A percentile compares a stretch with the other conserved stretches of the same genome.
Conservation (phyloP, 2,113 vertebrate genomes). For the Cromileptes altivelis region DNA sequence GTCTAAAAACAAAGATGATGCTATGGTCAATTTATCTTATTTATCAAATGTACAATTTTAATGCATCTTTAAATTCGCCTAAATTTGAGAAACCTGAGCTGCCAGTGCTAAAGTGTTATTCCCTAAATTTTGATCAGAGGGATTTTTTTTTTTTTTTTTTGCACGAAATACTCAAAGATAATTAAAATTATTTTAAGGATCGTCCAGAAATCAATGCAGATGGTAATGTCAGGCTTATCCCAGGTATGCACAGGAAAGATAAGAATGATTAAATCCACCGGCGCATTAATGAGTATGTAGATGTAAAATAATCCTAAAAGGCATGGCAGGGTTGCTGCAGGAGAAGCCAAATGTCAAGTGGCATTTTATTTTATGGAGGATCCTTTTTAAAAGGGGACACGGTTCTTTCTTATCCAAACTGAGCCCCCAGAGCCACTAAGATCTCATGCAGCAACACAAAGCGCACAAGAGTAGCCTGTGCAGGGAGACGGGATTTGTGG, state of each 20-base stretch:
- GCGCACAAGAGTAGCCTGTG: constrained; percentile 58
- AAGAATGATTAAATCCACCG: constrained; percentile 81
- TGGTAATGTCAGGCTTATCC: constrained; percentile 80
- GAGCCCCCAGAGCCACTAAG: constrained; percentile 46
- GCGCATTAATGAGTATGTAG: constrained; percentile 81
- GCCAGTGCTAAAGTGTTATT: constrained; percentile 16
- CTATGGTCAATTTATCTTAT: constrained; percentile 3
- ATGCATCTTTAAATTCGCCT: constrained; percentile 12
- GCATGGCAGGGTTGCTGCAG: constrained; percentile 74
- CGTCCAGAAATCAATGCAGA: constrained; percentile 81
- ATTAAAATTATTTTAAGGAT: constrained; percentile 78
- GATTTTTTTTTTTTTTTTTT: constrained; percentile 35
- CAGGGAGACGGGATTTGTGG: constrained; percentile 44
- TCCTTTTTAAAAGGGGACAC: constrained; percentile 54
- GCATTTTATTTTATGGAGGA: constrained; percentile 76
- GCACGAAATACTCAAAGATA: constrained; percentile 49
- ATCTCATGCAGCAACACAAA: constrained; percentile 80
- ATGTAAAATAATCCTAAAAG: constrained; percentile 83
- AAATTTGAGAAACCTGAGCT: constrained; percentile 19
- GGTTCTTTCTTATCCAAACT: constrained; percentile 77
- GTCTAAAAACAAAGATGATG: background rate
- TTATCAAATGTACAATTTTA: constrained; percentile 6
- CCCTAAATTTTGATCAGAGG: constrained; percentile 57
- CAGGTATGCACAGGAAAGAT: constrained; percentile 81
- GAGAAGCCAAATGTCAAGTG: constrained; percentile 84